Evolutionary conservation across 2,888 invertebrate species (phyloP), one percentile per base, ranked within the genome.

Genomic region (Agrochola lychnidis): DNA sequence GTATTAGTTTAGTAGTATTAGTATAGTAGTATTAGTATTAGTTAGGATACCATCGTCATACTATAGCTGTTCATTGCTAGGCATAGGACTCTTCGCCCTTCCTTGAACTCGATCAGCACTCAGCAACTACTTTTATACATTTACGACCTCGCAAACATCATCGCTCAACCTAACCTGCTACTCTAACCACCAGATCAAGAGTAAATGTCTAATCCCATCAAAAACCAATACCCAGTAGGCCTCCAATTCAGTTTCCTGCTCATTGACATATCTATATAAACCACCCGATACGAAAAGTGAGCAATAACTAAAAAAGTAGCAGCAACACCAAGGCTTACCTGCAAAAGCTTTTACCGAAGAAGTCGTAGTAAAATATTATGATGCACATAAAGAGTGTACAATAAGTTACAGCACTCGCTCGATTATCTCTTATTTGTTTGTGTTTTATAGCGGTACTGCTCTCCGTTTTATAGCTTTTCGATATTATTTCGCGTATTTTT

Each of bases 401-500:
- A 96, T 96, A 94, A 95, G 92, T 92, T 92, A 87, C 85, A 79
- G 91, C 95, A 95, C 96, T 96, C 93, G 95, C 92, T 91, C 95
- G 96, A 95, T 96, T 96, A 96, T 96, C 92, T 92, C 88, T 91
- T 92, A 91, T 96, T 96, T 96, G 96, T 96, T 94, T 95, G 94
- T 94, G 91, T 94, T 96, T 96, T 96, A 96, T 95, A 92, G 94
- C 94, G 94, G 94, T 94, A 91, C 94, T 90, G 83, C 91, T 90
- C 92, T 86, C 91, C 87, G 89, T 90, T 96, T 96, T 96, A 96
- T 94, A 89, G 94, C 92, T 93, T 95, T 95, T 94, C 96, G 94
- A 96, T 96, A 96, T 96, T 96, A 96, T 96, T 95, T 96, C 94
- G 94, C 94, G 93, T 93, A 91, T 93, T 95, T 95, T 93, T 93